These are phyloP conservation scores for Microcebus jonahi DNA, from an alignment of 2,113 vertebrate genomes.

Conservation along the genomic window DNA sequence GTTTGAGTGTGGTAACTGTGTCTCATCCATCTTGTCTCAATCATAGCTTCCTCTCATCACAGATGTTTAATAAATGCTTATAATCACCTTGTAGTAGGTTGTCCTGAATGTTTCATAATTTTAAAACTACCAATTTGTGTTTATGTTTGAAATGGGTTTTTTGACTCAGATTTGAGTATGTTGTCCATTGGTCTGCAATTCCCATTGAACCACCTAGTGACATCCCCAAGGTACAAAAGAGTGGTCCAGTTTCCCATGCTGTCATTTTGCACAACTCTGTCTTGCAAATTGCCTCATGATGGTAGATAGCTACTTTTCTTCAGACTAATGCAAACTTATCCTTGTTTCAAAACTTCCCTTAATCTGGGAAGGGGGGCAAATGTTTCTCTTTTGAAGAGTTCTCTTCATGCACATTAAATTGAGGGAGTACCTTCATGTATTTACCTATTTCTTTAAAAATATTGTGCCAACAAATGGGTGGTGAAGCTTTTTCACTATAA, in stretches of 20 bases:
- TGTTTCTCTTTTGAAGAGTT: not conserved
- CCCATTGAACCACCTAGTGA: not conserved
- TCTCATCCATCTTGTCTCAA: not conserved
- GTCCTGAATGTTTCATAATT: not conserved
- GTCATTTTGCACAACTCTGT: not conserved
- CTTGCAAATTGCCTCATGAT: not conserved
- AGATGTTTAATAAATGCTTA: not conserved
- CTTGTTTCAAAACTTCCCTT: constrained; percentile 35
- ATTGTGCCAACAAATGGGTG: constrained; percentile 5
- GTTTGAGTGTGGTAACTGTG: not conserved
- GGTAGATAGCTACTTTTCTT: not conserved
- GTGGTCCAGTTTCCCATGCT: not conserved
- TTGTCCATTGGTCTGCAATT: not conserved
- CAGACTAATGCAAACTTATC: not conserved
- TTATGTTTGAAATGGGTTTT: not conserved
- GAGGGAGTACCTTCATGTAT: not conserved
- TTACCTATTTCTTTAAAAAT: constrained; percentile 14
- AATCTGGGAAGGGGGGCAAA: not conserved
- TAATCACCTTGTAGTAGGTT: not conserved
- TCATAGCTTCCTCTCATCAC: not conserved
- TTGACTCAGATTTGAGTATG: not conserved
- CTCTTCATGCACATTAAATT: not conserved
- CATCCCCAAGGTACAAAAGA: not conserved
- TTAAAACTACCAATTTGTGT: not conserved
- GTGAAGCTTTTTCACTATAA: not conserved